phyloP scores from a whole-genome alignment of 2,888 invertebrate genomes.

The Leucoma salicis region DNA sequence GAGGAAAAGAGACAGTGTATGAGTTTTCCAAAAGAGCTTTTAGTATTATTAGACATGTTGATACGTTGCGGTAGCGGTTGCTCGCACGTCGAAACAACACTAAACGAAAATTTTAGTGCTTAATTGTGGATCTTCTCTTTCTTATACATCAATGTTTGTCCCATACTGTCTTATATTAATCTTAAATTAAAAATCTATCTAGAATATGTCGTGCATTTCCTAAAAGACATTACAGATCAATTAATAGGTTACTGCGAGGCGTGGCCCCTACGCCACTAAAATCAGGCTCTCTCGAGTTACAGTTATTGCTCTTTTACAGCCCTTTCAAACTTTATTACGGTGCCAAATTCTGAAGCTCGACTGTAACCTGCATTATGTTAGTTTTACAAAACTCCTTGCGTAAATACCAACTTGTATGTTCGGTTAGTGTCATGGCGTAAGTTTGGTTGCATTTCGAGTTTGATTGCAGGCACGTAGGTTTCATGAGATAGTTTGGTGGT shows the following conservation, averaged over 20 bases:
- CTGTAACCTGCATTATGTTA: slow-evolving; percentile 56
- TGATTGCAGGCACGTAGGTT: background rate
- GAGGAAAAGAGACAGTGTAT: too few relatives aligned
- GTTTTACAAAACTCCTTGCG: slow-evolving; percentile 59
- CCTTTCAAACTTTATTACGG: slow-evolving; percentile 81
- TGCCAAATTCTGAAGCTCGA: slow-evolving; percentile 68
- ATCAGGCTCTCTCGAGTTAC: slow-evolving; percentile 76
- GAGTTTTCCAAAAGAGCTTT: too few relatives aligned
- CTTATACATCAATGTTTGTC: too few relatives aligned
- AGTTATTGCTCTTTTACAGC: slow-evolving; percentile 81
- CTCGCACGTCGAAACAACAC: too few relatives aligned
- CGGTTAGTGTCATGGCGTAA: slow-evolving; percentile 26
- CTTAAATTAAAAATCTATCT: too few relatives aligned
- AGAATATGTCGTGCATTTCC: slow-evolving; percentile 24
- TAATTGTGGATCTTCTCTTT: too few relatives aligned
- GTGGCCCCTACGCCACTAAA: slow-evolving; percentile 71
- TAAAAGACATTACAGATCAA: slow-evolving; percentile 59
- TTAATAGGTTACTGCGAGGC: slow-evolving; percentile 70
- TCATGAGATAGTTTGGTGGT: background rate
- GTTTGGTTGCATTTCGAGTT: slow-evolving; percentile 23
- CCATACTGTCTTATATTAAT: too few relatives aligned
- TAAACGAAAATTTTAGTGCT: too few relatives aligned
- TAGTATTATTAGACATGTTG: too few relatives aligned
- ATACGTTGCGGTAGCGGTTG: too few relatives aligned
- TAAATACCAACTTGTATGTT: slow-evolving; percentile 37